phyloP scores from a whole-genome alignment of 1,140 invertebrate species.

The Drosophila pallidifrons region DNA sequence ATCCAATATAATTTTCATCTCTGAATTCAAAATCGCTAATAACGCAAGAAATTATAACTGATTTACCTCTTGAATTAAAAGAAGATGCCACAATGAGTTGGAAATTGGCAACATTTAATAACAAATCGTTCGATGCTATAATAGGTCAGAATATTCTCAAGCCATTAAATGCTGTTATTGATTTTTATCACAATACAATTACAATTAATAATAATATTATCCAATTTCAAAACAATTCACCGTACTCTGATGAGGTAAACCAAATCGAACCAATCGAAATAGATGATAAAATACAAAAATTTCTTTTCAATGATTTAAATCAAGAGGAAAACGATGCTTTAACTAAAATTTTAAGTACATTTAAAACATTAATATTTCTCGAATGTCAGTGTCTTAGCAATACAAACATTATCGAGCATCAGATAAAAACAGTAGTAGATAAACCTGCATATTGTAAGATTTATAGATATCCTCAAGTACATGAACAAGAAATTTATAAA shows the following conservation, averaged over 20 bases:
- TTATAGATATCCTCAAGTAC: slow-evolving; percentile 72
- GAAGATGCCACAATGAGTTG: slow-evolving; percentile 22
- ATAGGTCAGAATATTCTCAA: slow-evolving; percentile 27
- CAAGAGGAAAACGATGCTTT: slow-evolving; percentile 33
- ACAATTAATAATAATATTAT: slow-evolving; percentile 49
- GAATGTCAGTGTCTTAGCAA: slow-evolving; percentile 25
- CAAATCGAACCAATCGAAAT: slow-evolving; percentile 44
- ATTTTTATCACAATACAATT: slow-evolving; percentile 39
- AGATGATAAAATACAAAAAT: slow-evolving; percentile 32
- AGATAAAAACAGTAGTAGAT: slow-evolving; percentile 55
- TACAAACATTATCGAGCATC: slow-evolving; percentile 64
- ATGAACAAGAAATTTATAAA: slow-evolving; percentile 61
- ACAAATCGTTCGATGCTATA: slow-evolving; percentile 26
- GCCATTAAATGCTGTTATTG: slow-evolving; percentile 34
- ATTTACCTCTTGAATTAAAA: slow-evolving; percentile 12
- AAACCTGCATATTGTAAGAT: slow-evolving; percentile 55
- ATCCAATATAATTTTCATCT: too few species aligned
- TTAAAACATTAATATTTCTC: slow-evolving; percentile 30
- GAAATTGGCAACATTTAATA: slow-evolving; percentile 21
- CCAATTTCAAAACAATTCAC: slow-evolving; percentile 41
- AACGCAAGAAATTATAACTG: slow-evolving; percentile 19
- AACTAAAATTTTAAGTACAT: slow-evolving; percentile 23
- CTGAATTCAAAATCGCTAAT: slow-evolving; percentile 13
- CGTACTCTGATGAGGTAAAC: slow-evolving; percentile 42
- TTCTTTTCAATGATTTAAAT: slow-evolving; percentile 43